Base-by-base conservation (phyloP, 2,888 invertebrate species). In the Tetrapedia diversipes region DNA sequence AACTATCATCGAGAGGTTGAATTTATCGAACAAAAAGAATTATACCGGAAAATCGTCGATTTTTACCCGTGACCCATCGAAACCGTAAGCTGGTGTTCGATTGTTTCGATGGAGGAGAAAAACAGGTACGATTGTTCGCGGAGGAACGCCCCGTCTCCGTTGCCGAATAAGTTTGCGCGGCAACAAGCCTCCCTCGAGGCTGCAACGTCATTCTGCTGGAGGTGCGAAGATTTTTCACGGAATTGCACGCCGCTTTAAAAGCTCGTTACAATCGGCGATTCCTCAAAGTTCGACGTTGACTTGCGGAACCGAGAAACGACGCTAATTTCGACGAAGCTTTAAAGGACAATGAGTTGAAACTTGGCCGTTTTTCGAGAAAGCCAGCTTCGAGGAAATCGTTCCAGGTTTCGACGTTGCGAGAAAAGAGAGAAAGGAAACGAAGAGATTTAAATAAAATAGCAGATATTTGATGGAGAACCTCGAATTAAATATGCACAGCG, bases 221-320 rank as follows among this genome's bases (percentile, higher is more conserved):
- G 86, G 89, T 87, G 87, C 85, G 85, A 90, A 89, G 86, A 89
- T 87, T 84, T 90, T 89, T 89, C 88, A 90, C 88, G 87, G 86
- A 86, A 87, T 88, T 78, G 86, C 84, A 84, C 84, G 85, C 74
- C 79, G 51, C 76, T 73, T 85, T 75, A 74, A 80, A 76, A 81
- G 64, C 76, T 83, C 75, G 80, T 84, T 81, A 84, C 63, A 60
- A 69, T 65, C 74, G 80, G 77, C 77, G 67, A 74, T 63, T 74
- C 65, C 73, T 71, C 77, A 79, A 79, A 79, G 65, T 69, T 41
- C 64, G 34, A 16, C 65, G 64, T 81, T 75, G 77, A 77, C 81
- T 80, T 75, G 79, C 69, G 63, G 39, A 66, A 71, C 64, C 65
- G 78, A 19, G 56, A 45, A 68, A 61, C 64, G 45, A 41, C 47